Percentiles rank a stretch among this genome's conserved stretches.
These are phyloP conservation scores for Threskiornis aethiopicus DNA, from an alignment of 2,797 vertebrate genomes.

Conservation along the genomic window DNA sequence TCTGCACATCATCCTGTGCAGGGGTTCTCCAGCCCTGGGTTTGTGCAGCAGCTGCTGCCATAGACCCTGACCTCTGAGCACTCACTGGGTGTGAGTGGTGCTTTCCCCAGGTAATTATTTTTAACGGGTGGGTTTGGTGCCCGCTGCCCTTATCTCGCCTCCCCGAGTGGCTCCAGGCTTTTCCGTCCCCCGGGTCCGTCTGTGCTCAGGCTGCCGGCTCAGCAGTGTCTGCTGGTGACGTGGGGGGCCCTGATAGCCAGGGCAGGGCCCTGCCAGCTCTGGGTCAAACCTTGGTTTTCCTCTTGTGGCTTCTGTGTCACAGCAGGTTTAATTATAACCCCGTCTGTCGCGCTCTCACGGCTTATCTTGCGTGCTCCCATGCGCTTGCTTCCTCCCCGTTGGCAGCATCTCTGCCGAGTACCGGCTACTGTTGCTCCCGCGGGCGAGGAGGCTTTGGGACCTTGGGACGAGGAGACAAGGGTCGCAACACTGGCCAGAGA, in stretches of 20 bases:
- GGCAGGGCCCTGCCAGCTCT: background rate
- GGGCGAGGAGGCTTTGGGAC: background rate
- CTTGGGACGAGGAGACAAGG: background rate
- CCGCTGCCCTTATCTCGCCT: background rate
- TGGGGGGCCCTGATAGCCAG: background rate
- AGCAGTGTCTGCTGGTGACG: fast-evolving
- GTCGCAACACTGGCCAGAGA: background rate
- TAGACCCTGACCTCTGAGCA: background rate
- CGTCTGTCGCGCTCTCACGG: background rate
- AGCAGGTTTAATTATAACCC: slow-evolving; percentile 32
- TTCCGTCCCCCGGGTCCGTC: background rate
- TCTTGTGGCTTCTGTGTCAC: slow-evolving; percentile 46
- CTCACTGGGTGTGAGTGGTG: background rate
- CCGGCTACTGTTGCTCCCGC: background rate
- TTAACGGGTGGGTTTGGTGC: fast-evolving
- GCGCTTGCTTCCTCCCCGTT: background rate
- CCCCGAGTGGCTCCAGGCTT: fast-evolving
- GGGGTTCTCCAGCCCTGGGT: fast-evolving
- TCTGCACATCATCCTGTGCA: fast-evolving
- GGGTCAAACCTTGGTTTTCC: slow-evolving; percentile 31
- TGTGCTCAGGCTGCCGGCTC: background rate
- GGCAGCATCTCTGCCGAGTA: background rate
- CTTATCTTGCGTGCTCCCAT: background rate
- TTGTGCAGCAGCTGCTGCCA: background rate
- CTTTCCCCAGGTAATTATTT: background rate